Conservation (phyloP, 1,140 invertebrate species). For the Parasteatoda tepidariorum region DNA sequence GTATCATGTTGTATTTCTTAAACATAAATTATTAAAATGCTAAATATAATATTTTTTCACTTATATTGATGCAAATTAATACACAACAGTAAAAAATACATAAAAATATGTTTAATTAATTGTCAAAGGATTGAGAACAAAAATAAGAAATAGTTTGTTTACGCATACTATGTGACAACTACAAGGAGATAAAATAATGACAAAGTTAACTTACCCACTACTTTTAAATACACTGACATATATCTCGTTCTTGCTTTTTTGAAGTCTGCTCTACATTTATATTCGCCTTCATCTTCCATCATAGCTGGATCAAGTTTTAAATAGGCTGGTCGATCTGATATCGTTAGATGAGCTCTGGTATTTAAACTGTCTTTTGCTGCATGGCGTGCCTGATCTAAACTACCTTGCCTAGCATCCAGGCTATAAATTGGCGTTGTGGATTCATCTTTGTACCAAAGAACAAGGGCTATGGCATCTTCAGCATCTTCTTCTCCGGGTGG, state of each 20-base stretch:
- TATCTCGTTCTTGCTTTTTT: constrained; percentile 81
- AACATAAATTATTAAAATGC: too few species aligned
- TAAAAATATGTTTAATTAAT: too few species aligned
- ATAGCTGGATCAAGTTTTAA: constrained; percentile 60
- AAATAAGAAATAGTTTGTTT: too few species aligned
- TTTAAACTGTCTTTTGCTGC: constrained; percentile 62
- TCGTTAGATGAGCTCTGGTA: constrained; percentile 62
- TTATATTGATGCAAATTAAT: too few species aligned
- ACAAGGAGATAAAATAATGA: too few species aligned
- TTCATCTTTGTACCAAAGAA: constrained; percentile 75
- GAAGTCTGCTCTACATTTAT: constrained; percentile 90
- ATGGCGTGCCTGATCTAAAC: constrained; percentile 63
- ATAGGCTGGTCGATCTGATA: constrained; percentile 67
- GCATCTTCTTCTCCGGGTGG: constrained; percentile 70
- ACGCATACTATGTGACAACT: too few species aligned
- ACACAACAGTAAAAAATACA: too few species aligned
- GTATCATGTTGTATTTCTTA: too few species aligned
- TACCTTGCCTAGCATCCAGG: constrained; percentile 64
- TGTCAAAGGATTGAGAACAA: too few species aligned
- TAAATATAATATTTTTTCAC: too few species aligned
- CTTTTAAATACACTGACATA: constrained; percentile 61
- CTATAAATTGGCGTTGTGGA: constrained; percentile 82
- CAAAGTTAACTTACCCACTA: constrained; percentile 62
- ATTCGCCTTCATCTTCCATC: constrained; percentile 79
- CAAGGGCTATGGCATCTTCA: constrained; percentile 56